A percentile compares a stretch with the other conserved stretches of the same genome.
These are phyloP conservation scores for Buphagus erythrorhynchus DNA, from an alignment of 2,797 vertebrate genomes.

Conservation along the genomic window DNA sequence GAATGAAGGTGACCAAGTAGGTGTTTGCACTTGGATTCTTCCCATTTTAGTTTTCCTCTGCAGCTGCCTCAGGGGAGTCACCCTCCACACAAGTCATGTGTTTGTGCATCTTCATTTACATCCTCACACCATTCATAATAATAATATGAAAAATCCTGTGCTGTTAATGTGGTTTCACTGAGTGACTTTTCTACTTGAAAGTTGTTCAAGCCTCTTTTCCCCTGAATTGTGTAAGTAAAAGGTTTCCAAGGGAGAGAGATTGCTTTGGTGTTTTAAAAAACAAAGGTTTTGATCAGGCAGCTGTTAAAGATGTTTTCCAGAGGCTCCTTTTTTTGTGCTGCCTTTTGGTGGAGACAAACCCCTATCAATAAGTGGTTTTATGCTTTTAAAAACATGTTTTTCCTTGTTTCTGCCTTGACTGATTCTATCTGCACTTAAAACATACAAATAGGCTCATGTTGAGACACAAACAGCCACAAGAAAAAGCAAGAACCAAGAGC, in stretches of 20 bases:
- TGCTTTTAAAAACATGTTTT: background rate
- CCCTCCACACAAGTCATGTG: rapidly evolving
- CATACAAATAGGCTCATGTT: rapidly evolving
- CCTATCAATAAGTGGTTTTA: constrained; percentile 23
- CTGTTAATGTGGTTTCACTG: background rate
- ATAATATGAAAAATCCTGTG: no score
- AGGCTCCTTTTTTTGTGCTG: constrained; percentile 31
- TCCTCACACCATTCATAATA: background rate
- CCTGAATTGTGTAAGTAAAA: background rate
- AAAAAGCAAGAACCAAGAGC: background rate
- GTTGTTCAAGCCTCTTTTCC: background rate
- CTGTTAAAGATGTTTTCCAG: constrained; percentile 41
- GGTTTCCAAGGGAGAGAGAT: background rate
- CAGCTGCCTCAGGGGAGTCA: background rate
- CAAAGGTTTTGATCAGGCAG: background rate
- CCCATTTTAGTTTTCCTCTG: background rate
- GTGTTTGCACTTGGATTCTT: background rate
- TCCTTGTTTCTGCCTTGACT: background rate
- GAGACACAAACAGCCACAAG: background rate
- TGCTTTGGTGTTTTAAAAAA: background rate
- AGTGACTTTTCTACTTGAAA: background rate
- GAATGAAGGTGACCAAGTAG: rapidly evolving
- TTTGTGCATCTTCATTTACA: background rate
- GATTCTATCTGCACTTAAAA: background rate
- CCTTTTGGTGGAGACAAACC: constrained; percentile 73